Evolutionary conservation across 2,888 invertebrate genomes (phyloP).

Genomic region (Nemurella pictetii): DNA sequence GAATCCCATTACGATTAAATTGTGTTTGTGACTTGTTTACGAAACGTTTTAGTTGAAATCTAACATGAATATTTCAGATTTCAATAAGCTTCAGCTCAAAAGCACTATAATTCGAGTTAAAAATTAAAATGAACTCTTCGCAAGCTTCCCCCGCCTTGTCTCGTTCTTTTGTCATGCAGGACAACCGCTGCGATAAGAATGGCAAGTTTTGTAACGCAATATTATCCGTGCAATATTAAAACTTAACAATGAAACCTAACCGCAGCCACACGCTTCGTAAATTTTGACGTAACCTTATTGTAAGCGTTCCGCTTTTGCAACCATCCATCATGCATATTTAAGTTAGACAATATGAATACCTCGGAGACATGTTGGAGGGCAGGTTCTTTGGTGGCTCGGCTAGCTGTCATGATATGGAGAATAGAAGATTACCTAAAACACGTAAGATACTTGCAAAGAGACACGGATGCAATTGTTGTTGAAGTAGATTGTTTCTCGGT

Average conservation of each 20-base stretch:
- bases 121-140: neutral
- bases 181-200: neutral
- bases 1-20: no score
- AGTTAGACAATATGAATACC: neutral
- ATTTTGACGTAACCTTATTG: neutral
- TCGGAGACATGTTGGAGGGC: neutral
- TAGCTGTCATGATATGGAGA: neutral
- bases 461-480: no score
- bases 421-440: neutral
- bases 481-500: no score
- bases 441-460: neutral
- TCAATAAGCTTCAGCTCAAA: neutral
- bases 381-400: neutral
- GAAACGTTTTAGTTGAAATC: neutral
- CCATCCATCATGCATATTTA: neutral
- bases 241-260: neutral
- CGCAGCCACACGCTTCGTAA: neutral
- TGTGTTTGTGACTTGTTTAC: neutral
- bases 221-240: neutral
- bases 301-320: neutral
- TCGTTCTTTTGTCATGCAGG: neutral
- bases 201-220: neutral
- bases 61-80: neutral
- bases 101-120: neutral
- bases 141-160: neutral